A percentile compares a stretch with the other conserved stretches of the same genome.
These are phyloP conservation scores for Sinodicranocentrus sp. DNA, from an alignment of 2,888 invertebrate genomes.

Conservation along the genomic window DNA sequence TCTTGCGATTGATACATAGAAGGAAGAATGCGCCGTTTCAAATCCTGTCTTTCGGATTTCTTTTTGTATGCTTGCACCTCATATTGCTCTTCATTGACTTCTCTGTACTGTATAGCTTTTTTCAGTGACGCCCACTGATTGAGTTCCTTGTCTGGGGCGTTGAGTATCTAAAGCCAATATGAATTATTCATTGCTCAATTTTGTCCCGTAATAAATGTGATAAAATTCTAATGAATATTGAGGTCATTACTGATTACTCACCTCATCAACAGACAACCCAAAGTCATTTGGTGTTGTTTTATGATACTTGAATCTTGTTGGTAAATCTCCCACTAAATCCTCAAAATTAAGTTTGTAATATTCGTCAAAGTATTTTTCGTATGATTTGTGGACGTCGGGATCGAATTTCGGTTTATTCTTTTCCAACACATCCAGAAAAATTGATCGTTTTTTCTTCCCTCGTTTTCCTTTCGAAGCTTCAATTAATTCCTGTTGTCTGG, in stretches of 20 bases:
- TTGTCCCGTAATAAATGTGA: no score
- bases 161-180: conserved; percentile 85
- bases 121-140: conserved; percentile 97
- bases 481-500: conserved; percentile 81
- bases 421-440: conserved; percentile 86
- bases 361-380: conserved; percentile 94
- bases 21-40: conserved; percentile 88
- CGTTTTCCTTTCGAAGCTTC: conserved; percentile 79
- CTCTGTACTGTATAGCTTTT: conserved; percentile 88
- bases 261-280: conserved; percentile 94
- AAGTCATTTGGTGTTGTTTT: conserved; percentile 93
- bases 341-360: conserved; percentile 97
- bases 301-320: conserved; percentile 95
- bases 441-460: conserved; percentile 82
- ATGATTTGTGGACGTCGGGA: conserved; percentile 85
- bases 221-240: background rate
- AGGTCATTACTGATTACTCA: conserved; percentile 78
- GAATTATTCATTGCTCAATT: no score
- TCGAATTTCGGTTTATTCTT: conserved; percentile 91
- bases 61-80: conserved; percentile 88
- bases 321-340: conserved; percentile 94
- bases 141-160: conserved; percentile 94
- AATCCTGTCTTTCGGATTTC: conserved; percentile 85
- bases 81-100: conserved; percentile 87
- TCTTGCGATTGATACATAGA: conserved; percentile 83